These are phyloP conservation scores for Zaprionus taronus DNA, from an alignment of 1,140 invertebrate genomes.

Conservation along the genomic window DNA sequence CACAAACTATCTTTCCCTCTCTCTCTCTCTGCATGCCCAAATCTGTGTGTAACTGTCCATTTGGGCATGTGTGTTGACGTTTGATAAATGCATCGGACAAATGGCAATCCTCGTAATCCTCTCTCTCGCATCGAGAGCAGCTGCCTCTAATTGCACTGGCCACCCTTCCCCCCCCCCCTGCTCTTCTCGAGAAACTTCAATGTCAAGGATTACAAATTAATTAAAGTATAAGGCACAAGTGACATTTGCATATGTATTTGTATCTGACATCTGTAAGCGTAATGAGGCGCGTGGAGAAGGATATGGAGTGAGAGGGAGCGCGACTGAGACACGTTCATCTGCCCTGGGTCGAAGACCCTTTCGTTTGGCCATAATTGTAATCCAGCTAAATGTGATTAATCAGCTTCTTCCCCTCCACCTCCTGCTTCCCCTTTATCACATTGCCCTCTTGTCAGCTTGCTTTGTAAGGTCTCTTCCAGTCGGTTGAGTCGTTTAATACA, in stretches of 20 bases:
- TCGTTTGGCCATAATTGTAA: slow-evolving; percentile 51
- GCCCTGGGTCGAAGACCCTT: neutral
- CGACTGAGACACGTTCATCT: neutral
- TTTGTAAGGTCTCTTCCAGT: slow-evolving; percentile 26
- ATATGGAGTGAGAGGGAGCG: neutral
- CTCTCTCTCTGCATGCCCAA: neutral
- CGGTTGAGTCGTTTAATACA: slow-evolving; percentile 12
- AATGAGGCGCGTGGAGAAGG: neutral
- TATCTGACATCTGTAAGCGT: neutral
- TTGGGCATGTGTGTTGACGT: slow-evolving; percentile 31
- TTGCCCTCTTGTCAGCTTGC: neutral
- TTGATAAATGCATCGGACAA: slow-evolving; percentile 59
- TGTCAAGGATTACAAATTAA: slow-evolving; percentile 76
- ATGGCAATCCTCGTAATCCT: slow-evolving; percentile 64
- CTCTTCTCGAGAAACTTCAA: slow-evolving; percentile 39
- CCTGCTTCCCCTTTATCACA: no score
- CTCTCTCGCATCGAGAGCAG: slow-evolving; percentile 34
- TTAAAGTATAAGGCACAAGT: slow-evolving; percentile 69
- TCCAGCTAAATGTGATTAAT: slow-evolving; percentile 65
- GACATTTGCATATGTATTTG: slow-evolving; percentile 59
- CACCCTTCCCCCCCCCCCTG: no score
- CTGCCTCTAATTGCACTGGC: slow-evolving; percentile 62
- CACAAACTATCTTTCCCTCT: neutral
- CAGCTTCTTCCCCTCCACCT: slow-evolving; percentile 1
- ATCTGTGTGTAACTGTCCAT: slow-evolving; percentile 7